phyloP scores from a whole-genome alignment of 2,888 invertebrate species.

The Athripsodes cinereus region DNA sequence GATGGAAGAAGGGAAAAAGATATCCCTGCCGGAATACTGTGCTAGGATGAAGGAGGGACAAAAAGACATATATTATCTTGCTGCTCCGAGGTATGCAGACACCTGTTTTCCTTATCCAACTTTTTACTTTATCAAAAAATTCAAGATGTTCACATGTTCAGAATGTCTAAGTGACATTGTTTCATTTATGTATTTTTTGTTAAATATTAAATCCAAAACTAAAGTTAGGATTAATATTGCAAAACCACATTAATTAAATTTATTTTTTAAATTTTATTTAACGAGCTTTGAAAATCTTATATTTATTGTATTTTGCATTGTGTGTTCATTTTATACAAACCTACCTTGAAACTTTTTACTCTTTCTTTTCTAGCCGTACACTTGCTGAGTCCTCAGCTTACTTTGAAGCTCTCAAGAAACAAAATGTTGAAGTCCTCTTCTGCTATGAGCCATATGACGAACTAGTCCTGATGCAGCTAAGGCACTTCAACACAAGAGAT shows the following conservation, averaged over 20 bases:
- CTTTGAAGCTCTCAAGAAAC: conserved; percentile 84
- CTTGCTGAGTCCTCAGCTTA: conserved; percentile 94
- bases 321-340: too few relatives aligned
- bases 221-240: too few relatives aligned
- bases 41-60: conserved; percentile 70
- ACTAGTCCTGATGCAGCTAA: conserved; percentile 83
- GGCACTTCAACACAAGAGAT: conserved; percentile 68
- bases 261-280: too few relatives aligned
- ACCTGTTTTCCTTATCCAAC: background rate
- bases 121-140: too few relatives aligned
- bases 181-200: too few relatives aligned
- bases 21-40: conserved; percentile 77
- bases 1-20: conserved; percentile 60
- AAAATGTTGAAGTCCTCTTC: conserved; percentile 86
- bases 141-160: too few relatives aligned
- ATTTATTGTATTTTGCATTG: too few relatives aligned
- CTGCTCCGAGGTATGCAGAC: conserved; percentile 73
- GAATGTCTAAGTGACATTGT: too few relatives aligned
- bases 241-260: too few relatives aligned
- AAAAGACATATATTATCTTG: conserved; percentile 85
- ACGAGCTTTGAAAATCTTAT: too few relatives aligned
- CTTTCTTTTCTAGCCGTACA: conserved; percentile 61
- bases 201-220: too few relatives aligned
- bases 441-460: conserved; percentile 98
- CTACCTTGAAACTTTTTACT: background rate